Conservation (phyloP, 2,113 vertebrate species). For the Oreochromis aureus region DNA sequence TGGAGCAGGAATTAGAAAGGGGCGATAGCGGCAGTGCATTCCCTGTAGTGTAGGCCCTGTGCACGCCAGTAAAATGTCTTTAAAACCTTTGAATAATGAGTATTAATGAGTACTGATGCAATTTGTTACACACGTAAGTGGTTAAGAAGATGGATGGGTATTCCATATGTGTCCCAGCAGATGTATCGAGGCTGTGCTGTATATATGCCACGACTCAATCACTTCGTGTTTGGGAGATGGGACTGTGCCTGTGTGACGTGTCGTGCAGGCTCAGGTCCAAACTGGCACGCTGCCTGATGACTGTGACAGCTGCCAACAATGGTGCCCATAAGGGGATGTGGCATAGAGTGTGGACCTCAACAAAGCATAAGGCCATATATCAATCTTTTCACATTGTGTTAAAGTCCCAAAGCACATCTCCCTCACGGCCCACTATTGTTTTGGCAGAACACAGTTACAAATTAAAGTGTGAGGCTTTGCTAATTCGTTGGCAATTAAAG, state of each 20-base stretch:
- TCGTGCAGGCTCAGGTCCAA: neutral
- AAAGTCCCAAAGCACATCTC: neutral
- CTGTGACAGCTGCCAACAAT: slow-evolving; percentile 22
- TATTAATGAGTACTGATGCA: neutral
- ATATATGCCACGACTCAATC: neutral
- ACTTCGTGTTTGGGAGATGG: neutral
- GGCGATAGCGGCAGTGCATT: neutral
- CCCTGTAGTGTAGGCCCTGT: neutral
- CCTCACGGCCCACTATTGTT: neutral
- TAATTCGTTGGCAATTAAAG: neutral
- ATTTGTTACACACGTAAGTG: neutral
- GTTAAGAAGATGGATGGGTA: neutral
- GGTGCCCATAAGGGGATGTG: neutral
- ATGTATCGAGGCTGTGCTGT: neutral
- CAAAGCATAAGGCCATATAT: slow-evolving; percentile 29
- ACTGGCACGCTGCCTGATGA: neutral
- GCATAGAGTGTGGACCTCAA: slow-evolving; percentile 2
- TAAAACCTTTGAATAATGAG: neutral
- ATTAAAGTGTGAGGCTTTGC: neutral
- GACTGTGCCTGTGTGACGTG: neutral
- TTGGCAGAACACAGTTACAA: neutral
- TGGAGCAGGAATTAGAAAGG: slow-evolving; percentile 14
- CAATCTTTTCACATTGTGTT: slow-evolving; percentile 24
- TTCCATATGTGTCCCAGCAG: neutral
- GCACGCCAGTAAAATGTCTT: neutral